Base-by-base conservation (phyloP, 2,113 vertebrate species). In the Oryzias celebensis region DNA sequence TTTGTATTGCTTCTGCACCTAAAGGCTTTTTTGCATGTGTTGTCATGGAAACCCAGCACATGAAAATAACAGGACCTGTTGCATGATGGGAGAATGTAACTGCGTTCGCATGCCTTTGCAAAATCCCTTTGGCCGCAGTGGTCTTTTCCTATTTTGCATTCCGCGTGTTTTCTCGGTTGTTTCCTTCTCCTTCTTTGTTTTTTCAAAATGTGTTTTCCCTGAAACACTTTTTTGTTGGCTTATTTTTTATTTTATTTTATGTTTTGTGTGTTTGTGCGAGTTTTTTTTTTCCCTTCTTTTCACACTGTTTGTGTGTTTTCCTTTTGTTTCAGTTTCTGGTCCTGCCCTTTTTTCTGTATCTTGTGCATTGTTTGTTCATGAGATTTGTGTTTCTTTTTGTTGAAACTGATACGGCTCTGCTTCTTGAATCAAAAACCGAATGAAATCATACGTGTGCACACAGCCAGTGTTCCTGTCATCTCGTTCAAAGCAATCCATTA, bases 61-160 rank as follows among this genome's bases (percentile, higher is more conserved):
- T 90, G 64, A 85, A 93, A 92, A 91, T 90, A 88, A 84, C 79
- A 88, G 88, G 81, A 94, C 93, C 88, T 94, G 94, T 92, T 98
- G 97, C 96, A 98, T 94, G 97, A 92, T 93, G 92, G 94, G 91
- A 95, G 96, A 98, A 97, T 96, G 97, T 95, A 92, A 92, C 89
- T 91, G 85, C 85, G 91, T 95, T 93, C 93, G 97, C 97, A 99
- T 99, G 96, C 92, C 78, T 91, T 71, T 70, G 81, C 79, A 73
- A 66, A 82, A 87, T 81, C 64, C 78, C 61, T 89, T 82, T 87
- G 87, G 87, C 88, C 80, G 66, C 84, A 61, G 55, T 75, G 79
- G 56, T 73, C 52, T 73, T 68, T 71, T 83, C 41, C 42, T 42
- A 84, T 88, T 85, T 47, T 78, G 86, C 88, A 85, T 92, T 92